These are phyloP conservation scores for Chrysaora quinquecirrha DNA, from an alignment of 30 jellyfish, hydroid and myxozoan species.

Conservation along the genomic window DNA sequence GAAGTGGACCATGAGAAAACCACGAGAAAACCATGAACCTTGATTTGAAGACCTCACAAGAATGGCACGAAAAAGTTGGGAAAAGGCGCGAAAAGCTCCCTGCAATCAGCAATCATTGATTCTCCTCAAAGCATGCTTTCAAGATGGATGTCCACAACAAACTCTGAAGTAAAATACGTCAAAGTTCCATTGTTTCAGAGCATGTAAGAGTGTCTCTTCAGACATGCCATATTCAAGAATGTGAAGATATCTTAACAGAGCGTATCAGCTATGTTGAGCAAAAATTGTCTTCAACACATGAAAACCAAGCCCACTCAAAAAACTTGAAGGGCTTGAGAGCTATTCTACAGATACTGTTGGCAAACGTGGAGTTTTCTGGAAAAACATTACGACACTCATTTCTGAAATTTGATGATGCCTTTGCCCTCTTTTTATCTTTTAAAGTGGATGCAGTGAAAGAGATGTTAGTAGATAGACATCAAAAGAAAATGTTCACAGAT, in stretches of 20 bases:
- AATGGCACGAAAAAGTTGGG: neutral
- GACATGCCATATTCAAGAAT: neutral
- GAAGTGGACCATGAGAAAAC: no score
- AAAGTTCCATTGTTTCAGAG: neutral
- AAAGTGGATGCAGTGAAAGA: neutral
- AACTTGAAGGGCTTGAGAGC: constrained; percentile 15
- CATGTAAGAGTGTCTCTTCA: neutral
- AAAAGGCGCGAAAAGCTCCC: neutral
- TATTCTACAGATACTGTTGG: constrained; percentile 4
- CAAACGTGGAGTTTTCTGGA: neutral
- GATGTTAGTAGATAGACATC: neutral
- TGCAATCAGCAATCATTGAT: neutral
- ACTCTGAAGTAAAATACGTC: neutral
- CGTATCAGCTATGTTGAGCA: neutral
- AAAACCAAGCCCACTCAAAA: constrained; percentile 2
- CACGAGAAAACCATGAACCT: no score
- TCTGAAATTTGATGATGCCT: constrained; percentile 12
- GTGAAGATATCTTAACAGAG: neutral
- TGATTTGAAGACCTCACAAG: neutral
- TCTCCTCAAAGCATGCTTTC: neutral
- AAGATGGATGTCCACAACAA: neutral
- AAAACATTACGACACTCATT: constrained; percentile 1
- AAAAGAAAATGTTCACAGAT: neutral
- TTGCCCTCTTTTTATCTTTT: neutral
- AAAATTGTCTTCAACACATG: neutral